A percentile compares a stretch with the other conserved stretches of the same genome.
Conservation (phyloP, 1,140 invertebrate genomes). For the Meteorus sp. region DNA sequence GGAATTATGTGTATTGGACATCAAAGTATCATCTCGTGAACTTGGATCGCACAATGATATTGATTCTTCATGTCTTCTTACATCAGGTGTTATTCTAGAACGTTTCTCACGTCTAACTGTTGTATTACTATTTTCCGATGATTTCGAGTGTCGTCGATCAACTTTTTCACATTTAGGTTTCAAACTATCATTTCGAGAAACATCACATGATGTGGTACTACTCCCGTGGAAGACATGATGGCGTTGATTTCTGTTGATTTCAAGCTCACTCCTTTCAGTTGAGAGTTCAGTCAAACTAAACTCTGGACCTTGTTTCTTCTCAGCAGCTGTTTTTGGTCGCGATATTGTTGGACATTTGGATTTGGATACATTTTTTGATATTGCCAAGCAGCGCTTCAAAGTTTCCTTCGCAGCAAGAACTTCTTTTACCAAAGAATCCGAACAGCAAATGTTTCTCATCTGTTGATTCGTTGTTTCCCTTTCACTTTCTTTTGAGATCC, state of each 20-base stretch:
- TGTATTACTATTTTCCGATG: slow-evolving; percentile 1
- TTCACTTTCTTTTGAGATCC: neutral
- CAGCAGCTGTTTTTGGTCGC: slow-evolving; percentile 41
- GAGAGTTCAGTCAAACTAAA: slow-evolving; percentile 24
- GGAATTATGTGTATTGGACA: neutral
- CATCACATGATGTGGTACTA: slow-evolving; percentile 4
- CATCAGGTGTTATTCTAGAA: neutral
- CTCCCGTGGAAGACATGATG: slow-evolving; percentile 22
- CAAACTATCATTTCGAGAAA: neutral
- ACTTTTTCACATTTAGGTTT: neutral
- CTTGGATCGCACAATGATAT: neutral
- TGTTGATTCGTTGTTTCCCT: slow-evolving; percentile 9
- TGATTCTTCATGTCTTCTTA: slow-evolving; percentile 2
- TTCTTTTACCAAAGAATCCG: slow-evolving; percentile 51
- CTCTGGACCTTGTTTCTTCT: slow-evolving; percentile 41
- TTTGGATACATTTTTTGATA: slow-evolving; percentile 18
- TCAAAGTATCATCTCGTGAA: neutral
- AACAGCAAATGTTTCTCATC: slow-evolving; percentile 31
- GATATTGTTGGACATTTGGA: slow-evolving; percentile 8
- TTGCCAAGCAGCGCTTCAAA: slow-evolving; percentile 48
- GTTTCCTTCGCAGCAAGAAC: slow-evolving; percentile 55
- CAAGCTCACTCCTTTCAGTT: neutral
- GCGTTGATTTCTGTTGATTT: neutral
- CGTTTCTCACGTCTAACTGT: slow-evolving; percentile 5
- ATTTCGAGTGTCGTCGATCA: slow-evolving; percentile 1